A percentile compares a stretch with the other conserved stretches of the same genome.
phyloP scores from a whole-genome alignment of 2,797 vertebrate genomes.

The Myotis vivesi region DNA sequence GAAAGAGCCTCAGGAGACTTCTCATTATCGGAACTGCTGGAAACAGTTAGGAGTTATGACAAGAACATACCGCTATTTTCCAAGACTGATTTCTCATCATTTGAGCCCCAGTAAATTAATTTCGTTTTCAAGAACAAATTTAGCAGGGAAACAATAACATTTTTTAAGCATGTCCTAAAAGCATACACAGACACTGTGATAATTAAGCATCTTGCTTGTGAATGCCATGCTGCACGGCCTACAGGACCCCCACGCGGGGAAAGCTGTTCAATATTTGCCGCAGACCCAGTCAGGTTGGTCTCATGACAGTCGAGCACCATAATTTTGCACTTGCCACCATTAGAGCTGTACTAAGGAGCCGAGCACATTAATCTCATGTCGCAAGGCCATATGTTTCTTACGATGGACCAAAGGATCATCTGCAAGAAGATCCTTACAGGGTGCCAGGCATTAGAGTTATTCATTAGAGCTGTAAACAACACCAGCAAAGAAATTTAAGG shows the following conservation, averaged over 20 bases:
- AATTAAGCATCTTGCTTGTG: not conserved
- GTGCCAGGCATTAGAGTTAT: not conserved
- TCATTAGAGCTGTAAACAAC: not conserved
- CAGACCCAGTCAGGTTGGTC: not conserved
- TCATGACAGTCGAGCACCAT: not conserved
- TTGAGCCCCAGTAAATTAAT: not conserved
- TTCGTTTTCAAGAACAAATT: constrained; percentile 17
- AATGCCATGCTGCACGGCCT: not conserved
- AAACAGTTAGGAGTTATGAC: not conserved
- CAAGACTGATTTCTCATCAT: constrained; percentile 27
- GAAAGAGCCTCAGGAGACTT: not conserved
- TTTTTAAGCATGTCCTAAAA: not conserved
- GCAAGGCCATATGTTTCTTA: not conserved
- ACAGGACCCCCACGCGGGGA: not conserved
- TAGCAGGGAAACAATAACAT: not conserved
- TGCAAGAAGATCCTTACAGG: not conserved
- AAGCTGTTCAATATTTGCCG: not conserved
- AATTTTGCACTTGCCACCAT: not conserved
- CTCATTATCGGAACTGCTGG: constrained; percentile 25
- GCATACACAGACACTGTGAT: not conserved
- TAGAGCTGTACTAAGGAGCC: not conserved
- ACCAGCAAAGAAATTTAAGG: not conserved
- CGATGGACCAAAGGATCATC: not conserved
- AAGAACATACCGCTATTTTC: not conserved
- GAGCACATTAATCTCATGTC: not conserved